Evolutionary conservation across 1,140 invertebrate species (phyloP).

Genomic region (Cardiocondyla obscurior): DNA sequence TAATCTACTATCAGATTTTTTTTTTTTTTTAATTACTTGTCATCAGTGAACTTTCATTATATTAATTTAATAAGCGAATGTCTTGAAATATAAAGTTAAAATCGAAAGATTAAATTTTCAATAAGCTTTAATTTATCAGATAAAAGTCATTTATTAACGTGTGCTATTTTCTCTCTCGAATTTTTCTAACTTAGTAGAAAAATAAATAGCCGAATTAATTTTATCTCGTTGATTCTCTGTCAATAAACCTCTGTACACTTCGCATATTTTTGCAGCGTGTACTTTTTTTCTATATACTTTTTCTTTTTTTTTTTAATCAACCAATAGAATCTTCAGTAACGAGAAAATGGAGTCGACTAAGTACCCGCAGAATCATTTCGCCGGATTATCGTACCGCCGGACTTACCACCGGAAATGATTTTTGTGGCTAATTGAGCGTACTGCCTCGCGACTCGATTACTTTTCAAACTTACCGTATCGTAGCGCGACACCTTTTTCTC

Average conservation of each 20-base stretch:
- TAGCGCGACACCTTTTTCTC: conserved; percentile 2
- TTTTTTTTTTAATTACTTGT: not conserved
- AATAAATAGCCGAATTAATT: not conserved
- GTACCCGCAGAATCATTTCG: conserved; percentile 25
- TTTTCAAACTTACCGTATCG: conserved; percentile 33
- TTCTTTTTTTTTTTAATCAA: conserved; percentile 19
- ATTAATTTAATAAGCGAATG: not conserved
- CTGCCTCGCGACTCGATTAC: conserved; percentile 8
- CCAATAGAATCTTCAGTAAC: not conserved
- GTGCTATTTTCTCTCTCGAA: not conserved
- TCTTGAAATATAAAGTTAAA: not conserved
- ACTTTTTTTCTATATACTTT: not conserved
- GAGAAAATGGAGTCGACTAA: conserved; percentile 20
- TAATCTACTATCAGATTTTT: not conserved
- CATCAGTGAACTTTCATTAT: not conserved
- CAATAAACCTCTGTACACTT: conserved; percentile 3
- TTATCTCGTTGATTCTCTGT: not conserved
- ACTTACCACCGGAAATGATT: conserved; percentile 35
- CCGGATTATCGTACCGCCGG: not conserved
- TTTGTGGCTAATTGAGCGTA: conserved; percentile 2
- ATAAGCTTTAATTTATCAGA: not conserved
- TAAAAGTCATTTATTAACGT: not conserved
- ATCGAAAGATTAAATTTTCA: not conserved
- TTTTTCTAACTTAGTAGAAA: not conserved
- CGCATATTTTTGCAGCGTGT: not conserved